A percentile compares a stretch with the other conserved stretches of the same genome.
These are phyloP conservation scores for Geophilus truncorum DNA, from an alignment of 2,888 invertebrate species.

Conservation along the genomic window DNA sequence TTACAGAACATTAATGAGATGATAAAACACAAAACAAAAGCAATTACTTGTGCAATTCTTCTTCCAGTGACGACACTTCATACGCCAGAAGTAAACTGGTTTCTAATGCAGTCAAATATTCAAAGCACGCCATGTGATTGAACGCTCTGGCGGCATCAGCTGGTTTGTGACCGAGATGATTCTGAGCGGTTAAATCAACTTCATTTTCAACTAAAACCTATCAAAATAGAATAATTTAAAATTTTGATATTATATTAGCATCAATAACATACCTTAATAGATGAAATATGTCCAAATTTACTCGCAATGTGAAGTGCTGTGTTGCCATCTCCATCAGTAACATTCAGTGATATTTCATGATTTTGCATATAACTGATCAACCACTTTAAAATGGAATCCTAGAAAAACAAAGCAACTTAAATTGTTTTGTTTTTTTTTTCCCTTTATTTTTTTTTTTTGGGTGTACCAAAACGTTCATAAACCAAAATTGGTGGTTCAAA, in stretches of 20 bases:
- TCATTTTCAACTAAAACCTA: constrained; percentile 38
- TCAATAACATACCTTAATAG: constrained; percentile 39
- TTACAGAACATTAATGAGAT: background rate
- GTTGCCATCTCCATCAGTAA: constrained; percentile 44
- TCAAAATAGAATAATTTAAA: background rate
- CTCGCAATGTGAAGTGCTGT: constrained; percentile 47
- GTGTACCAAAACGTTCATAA: background rate
- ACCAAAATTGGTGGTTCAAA: background rate
- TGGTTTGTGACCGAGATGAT: constrained; percentile 45
- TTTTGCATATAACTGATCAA: constrained; percentile 40
- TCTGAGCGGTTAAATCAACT: constrained; percentile 40
- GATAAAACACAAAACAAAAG: background rate
- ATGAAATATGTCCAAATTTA: constrained; percentile 44
- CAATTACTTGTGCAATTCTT: constrained; percentile 38
- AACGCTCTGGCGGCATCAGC: constrained; percentile 43
- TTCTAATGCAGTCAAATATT: constrained; percentile 44
- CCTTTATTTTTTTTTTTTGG: too few relatives aligned
- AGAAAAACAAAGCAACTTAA: background rate
- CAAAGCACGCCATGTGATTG: constrained; percentile 43
- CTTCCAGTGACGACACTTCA: constrained; percentile 40
- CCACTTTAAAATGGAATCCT: constrained; percentile 40
- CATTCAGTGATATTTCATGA: constrained; percentile 42
- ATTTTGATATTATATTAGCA: too few relatives aligned
- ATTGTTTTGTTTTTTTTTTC: too few relatives aligned
- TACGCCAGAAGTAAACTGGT: constrained; percentile 43